Evolutionary conservation across 2,113 vertebrate genomes (phyloP).

Genomic region (Aleadryas rufinucha): DNA sequence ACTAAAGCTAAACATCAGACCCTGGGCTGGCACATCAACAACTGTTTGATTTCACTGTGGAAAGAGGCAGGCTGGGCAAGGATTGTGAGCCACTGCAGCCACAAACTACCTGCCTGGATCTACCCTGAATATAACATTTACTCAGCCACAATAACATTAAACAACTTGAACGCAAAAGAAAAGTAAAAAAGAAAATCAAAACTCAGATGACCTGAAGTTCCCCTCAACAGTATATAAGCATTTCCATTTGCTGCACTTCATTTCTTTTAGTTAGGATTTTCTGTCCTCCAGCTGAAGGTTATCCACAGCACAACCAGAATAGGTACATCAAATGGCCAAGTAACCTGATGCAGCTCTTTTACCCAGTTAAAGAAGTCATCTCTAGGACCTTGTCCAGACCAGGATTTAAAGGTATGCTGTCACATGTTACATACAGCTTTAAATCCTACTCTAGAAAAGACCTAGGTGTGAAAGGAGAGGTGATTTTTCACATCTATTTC

Average conservation of each 20-base stretch:
- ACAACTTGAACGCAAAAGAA: background rate
- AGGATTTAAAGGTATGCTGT: conserved; percentile 17
- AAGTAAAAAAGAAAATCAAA: background rate
- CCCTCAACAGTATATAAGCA: background rate
- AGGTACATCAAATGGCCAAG: background rate
- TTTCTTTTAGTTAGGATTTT: background rate
- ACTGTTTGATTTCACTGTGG: background rate
- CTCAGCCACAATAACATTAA: background rate
- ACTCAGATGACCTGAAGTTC: background rate
- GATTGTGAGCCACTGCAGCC: background rate
- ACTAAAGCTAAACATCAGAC: background rate
- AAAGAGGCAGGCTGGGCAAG: background rate
- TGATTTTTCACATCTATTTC: background rate
- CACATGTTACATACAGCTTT: background rate
- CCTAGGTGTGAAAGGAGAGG: background rate
- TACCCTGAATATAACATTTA: background rate
- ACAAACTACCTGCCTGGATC: background rate
- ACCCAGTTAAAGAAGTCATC: background rate
- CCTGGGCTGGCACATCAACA: fast-evolving
- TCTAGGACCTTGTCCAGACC: background rate
- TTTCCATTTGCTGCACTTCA: background rate
- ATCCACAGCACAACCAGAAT: background rate
- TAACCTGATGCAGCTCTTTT: background rate
- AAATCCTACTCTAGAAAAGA: background rate
- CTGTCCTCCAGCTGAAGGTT: background rate